A percentile compares a stretch with the other conserved stretches of the same genome.
Conservation (phyloP, 2,113 vertebrate species). For the Chionodraco myersi region DNA sequence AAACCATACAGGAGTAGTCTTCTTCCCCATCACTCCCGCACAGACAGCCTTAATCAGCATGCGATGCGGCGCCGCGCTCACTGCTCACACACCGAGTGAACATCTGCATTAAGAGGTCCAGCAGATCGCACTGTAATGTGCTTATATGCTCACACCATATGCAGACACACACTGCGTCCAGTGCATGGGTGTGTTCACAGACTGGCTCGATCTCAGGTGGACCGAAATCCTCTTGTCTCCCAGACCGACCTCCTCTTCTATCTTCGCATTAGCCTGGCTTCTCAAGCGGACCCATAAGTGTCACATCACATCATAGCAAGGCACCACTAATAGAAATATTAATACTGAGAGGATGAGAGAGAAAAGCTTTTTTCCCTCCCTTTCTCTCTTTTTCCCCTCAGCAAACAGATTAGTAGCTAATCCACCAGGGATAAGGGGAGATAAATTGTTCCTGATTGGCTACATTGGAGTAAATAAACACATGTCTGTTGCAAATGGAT, state of each 20-base stretch:
- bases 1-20: slow-evolving; percentile 53
- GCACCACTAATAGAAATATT: slow-evolving; percentile 76
- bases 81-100: slow-evolving; percentile 35
- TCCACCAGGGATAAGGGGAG: slow-evolving; percentile 70
- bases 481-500: slow-evolving; percentile 62
- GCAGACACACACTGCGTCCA: slow-evolving; percentile 8
- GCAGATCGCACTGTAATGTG: slow-evolving; percentile 26
- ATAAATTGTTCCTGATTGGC: slow-evolving; percentile 74
- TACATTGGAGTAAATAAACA: slow-evolving; percentile 74
- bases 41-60: slow-evolving; percentile 47
- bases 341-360: slow-evolving; percentile 63
- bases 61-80: slow-evolving; percentile 14
- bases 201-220: slow-evolving; percentile 53
- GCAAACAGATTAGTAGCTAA: slow-evolving; percentile 80
- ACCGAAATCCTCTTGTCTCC: slow-evolving; percentile 34
- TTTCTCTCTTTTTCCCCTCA: slow-evolving; percentile 61
- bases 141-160: slow-evolving; percentile 8
- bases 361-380: slow-evolving; percentile 57
- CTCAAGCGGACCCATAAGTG: slow-evolving; percentile 70
- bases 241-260: slow-evolving; percentile 40
- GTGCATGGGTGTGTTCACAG: neutral
- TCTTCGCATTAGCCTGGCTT: slow-evolving; percentile 61
- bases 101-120: slow-evolving; percentile 48
- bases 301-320: slow-evolving; percentile 66
- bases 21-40: slow-evolving; percentile 34